phyloP scores from a whole-genome alignment of 2,888 invertebrate species.

The Pachymerium ferrugineum region DNA sequence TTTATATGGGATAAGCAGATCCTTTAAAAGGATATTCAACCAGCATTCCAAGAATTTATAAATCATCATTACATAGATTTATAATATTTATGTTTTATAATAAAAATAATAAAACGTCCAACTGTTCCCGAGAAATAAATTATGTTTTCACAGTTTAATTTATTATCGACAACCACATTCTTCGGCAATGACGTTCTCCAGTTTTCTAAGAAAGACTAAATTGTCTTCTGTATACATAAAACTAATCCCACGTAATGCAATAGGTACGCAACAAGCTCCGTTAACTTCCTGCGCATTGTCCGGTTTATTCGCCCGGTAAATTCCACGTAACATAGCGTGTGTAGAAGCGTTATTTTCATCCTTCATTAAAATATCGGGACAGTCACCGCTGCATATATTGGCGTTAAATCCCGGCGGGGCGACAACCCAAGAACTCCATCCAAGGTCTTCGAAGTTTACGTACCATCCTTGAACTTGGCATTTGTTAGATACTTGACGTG shows the following conservation, averaged over 20 bases:
- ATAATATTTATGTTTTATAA: no score
- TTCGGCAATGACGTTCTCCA: conserved; percentile 3
- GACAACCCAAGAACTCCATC: not conserved
- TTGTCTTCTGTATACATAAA: not conserved
- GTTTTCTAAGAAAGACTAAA: not conserved
- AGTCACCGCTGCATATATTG: not conserved
- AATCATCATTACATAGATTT: no score
- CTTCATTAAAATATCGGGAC: not conserved
- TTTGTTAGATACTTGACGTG: not conserved
- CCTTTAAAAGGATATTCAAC: not conserved
- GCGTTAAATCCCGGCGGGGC: not conserved
- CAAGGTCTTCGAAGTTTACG: conserved; percentile 13
- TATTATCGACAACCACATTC: conserved; percentile 28
- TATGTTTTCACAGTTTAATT: not conserved
- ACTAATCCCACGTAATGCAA: not conserved
- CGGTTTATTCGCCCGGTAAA: not conserved
- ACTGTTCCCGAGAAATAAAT: not conserved
- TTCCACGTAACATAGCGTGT: not conserved
- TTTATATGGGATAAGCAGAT: not conserved
- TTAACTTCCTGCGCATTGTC: not conserved
- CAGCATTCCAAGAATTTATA: not conserved
- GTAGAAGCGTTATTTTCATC: not conserved
- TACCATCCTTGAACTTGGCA: conserved; percentile 4
- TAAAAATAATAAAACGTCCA: not conserved
- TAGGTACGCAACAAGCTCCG: conserved; percentile 1